Conservation (phyloP, 2,113 vertebrate species). For the Lagopus leucura region DNA sequence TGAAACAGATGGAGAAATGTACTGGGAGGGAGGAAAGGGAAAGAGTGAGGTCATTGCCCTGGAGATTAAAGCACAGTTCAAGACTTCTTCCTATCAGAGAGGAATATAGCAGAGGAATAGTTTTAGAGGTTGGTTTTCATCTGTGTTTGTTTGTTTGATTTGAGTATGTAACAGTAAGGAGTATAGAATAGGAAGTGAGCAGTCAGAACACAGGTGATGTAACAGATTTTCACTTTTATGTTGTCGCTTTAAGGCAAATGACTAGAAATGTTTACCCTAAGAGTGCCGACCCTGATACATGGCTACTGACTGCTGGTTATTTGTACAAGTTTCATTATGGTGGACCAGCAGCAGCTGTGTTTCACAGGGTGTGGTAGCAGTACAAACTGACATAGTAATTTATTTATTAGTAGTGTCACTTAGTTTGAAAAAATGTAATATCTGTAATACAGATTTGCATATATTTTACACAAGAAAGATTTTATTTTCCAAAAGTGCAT, state of each 20-base stretch:
- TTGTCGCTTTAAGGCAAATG: neutral
- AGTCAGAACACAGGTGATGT: neutral
- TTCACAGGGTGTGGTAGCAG: neutral
- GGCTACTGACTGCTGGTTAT: neutral
- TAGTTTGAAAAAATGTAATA: neutral
- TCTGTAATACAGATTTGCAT: neutral
- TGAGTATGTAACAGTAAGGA: accelerated
- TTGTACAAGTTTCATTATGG: neutral
- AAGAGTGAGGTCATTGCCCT: neutral
- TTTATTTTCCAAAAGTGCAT: neutral
- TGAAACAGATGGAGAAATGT: neutral
- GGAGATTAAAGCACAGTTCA: neutral
- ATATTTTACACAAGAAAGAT: neutral
- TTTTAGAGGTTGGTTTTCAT: neutral
- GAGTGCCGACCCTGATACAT: neutral
- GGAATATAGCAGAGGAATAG: neutral
- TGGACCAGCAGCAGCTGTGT: neutral
- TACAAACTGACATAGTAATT: neutral
- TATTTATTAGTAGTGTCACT: neutral
- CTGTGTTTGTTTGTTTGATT: neutral
- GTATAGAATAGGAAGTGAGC: neutral
- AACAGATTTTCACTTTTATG: neutral
- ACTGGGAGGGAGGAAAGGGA: neutral
- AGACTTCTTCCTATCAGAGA: neutral
- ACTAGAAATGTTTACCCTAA: neutral